Evolutionary conservation across 1,140 invertebrate species (phyloP).

Genomic region (Tetramorium parvispinum): DNA sequence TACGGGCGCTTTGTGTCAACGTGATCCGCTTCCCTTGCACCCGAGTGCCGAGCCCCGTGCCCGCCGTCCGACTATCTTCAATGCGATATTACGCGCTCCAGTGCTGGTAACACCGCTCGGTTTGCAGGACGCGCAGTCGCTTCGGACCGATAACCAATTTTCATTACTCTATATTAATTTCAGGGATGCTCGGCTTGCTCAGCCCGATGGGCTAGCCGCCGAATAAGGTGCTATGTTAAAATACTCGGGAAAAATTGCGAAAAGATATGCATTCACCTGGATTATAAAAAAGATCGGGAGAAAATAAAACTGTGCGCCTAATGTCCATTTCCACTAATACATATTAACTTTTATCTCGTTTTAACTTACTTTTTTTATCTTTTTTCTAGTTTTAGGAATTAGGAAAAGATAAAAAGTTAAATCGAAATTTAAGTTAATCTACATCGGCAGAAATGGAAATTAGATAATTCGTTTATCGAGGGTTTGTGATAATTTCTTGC

Average conservation of each 20-base stretch:
- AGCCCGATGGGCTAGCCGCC: too few relatives aligned
- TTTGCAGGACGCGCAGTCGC: constrained; percentile 73
- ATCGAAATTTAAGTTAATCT: too few relatives aligned
- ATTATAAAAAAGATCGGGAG: background rate
- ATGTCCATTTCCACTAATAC: too few relatives aligned
- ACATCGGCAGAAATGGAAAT: too few relatives aligned
- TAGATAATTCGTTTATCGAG: background rate
- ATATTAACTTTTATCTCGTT: too few relatives aligned
- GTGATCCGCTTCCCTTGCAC: constrained; percentile 82
- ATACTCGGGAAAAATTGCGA: background rate
- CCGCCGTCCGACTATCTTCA: constrained; percentile 74
- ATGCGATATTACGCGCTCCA: constrained; percentile 83
- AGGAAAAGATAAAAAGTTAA: too few relatives aligned
- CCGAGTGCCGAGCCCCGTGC: constrained; percentile 72
- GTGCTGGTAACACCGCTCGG: constrained; percentile 79
- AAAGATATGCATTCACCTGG: background rate
- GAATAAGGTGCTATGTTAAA: background rate
- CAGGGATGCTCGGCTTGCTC: constrained; percentile 39
- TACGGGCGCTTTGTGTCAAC: constrained; percentile 84
- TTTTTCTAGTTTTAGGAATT: too few relatives aligned
- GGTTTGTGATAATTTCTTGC: background rate
- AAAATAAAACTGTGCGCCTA: background rate
- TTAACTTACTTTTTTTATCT: too few relatives aligned
- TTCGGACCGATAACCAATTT: constrained; percentile 84
- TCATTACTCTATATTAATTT: constrained; percentile 82